These are phyloP conservation scores for Hipparchia sbordonii DNA, from an alignment of 2,888 invertebrate species.

Conservation along the genomic window DNA sequence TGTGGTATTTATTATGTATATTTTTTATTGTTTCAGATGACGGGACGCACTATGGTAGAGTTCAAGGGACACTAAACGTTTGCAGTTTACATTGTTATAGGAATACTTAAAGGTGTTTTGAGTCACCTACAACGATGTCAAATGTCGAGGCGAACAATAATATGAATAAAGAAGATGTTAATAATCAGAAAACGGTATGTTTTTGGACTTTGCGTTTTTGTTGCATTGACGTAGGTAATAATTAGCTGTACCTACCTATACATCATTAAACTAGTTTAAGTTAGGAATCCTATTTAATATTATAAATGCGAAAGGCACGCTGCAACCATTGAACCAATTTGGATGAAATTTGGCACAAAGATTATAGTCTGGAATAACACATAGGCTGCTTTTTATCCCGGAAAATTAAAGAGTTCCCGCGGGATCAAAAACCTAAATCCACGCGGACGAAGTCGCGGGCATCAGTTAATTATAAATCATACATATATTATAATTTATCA, in stretches of 20 bases:
- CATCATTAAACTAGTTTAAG: too few species aligned
- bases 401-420: too few species aligned
- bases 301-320: too few species aligned
- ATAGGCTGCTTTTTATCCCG: too few species aligned
- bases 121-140: slow-evolving; percentile 49
- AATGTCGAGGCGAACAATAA: slow-evolving; percentile 59
- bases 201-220: not conserved
- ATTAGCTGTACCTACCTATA: not conserved
- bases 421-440: too few species aligned
- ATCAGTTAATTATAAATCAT: too few species aligned
- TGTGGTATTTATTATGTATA: not conserved
- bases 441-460: too few species aligned
- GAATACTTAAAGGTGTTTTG: not conserved
- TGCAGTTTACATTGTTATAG: not conserved
- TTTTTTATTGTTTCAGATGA: slow-evolving; percentile 12
- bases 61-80: slow-evolving; percentile 2
- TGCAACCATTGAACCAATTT: too few species aligned
- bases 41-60: slow-evolving; percentile 1
- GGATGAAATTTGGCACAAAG: too few species aligned
- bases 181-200: slow-evolving; percentile 48
- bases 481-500: too few species aligned
- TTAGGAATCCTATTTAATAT: too few species aligned
- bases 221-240: not conserved
- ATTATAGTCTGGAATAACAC: too few species aligned
- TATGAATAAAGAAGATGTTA: slow-evolving; percentile 64